Base-by-base conservation (phyloP, 2,888 invertebrate genomes). In the Hyles lineata region DNA sequence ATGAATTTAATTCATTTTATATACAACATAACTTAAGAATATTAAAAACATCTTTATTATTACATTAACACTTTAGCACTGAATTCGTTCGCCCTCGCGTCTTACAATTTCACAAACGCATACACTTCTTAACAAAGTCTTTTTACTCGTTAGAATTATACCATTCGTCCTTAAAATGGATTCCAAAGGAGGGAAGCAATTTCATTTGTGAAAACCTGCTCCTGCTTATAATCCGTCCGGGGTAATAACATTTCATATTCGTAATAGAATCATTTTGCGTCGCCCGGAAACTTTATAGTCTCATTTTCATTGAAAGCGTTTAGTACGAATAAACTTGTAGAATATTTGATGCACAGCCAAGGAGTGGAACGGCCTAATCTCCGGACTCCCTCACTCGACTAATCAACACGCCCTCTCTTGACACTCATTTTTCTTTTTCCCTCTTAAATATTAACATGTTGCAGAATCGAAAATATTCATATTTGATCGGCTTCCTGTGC, bases 221-320 rank as follows among this genome's bases (percentile, higher is more conserved):
- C 81, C 92, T 93, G 89, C 93, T 94, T 94, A 93, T 94, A 94
- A 94, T 94, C 93, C 94, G 91, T 94, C 93, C 92, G 87, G 92
- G 90, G 93, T 94, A 94, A 94, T 94, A 94, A 92, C 93, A 93
- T 94, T 94, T 94, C 94, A 94, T 93, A 94, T 94, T 94, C 94
- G 92, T 94, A 94, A 94, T 94, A 93, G 93, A 94, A 94, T 94
- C 93, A 93, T 92, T 94, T 89, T 89, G 90, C 92, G 93, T 92
- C 93, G 92, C 91, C 86, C 88, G 89, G 92, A 91, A 93, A 94
- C 90, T 94, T 94, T 94, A 94, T 93, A 93, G 93, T 93, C 93
- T 93, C 93, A 92, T 94, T 94, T 93, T 94, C 93, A 94, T 93
- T 92, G 93, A 88, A 90, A 93, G 90, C 93, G 93, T 92, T 94